Base-by-base conservation (phyloP, 1,140 invertebrate genomes). In the Pygmarrhopalites habei region DNA sequence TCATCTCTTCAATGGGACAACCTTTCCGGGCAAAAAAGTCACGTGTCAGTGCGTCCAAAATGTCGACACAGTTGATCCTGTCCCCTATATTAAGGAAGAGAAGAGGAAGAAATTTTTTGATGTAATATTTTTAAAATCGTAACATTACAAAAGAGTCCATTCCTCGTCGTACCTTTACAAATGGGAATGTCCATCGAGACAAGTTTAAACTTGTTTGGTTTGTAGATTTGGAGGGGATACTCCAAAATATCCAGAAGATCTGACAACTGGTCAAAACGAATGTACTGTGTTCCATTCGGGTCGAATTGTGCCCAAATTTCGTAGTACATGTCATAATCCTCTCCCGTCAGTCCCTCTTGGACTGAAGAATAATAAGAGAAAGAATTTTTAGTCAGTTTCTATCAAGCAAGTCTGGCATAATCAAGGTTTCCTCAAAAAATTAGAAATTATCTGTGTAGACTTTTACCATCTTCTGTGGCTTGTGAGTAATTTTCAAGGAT, bases 161-260 rank as follows among this genome's bases (percentile, higher is more conserved):
- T n/a, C n/a, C n/a, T n/a, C n/a, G n/a, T n/a, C n/a, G n/a, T 57
- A 61, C 66, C 90, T 78, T 94, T 92, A 81, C 94, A 98, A 75
- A 98, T 98, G 56, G 94, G 90, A 76, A 98, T 97, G 78, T 98
- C 93, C 89, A 98, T 93, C 71, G 90, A 92, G 75, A 97, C 91
- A 73, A 98, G 93, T 83, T 96, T 95, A 79, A 95, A 97, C 81
- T 97, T 95, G 77, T 98, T 98, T 52, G 95, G 95, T 78, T 97
- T 97, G 75, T 95, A 92, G 71, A 98, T 94, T 78, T 95, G 90
- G 62, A 95, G 79, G 62, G 92, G 92, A 57, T 90, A 88, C 76
- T 95, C 92, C 52, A 95, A 82, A 32, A 68, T 57, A 76, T 98
- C 92, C 46, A 98, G 78, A 79, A 98, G 96, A 70, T 96, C 92